Evolutionary conservation across 1,140 invertebrate species (phyloP).

Genomic region (Drosophila arawakana): DNA sequence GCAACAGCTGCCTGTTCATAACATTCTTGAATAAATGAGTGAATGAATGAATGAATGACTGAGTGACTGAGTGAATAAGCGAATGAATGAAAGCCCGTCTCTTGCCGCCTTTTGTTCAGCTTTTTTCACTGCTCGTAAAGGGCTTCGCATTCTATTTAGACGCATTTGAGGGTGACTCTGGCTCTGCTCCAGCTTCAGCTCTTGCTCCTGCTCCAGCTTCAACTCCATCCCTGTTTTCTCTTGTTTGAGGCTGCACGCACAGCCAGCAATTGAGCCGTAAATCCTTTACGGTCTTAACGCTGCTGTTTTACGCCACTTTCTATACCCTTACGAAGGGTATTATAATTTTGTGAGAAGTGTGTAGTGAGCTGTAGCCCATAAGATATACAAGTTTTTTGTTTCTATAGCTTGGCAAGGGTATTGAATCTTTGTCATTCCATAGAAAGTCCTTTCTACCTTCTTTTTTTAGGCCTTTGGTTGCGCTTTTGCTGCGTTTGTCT

Average conservation of each 20-base stretch:
- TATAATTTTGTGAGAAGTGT: no score
- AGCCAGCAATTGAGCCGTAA: constrained; percentile 82
- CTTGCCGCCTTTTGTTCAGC: constrained; percentile 45
- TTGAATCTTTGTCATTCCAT: no score
- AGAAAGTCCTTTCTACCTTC: no score
- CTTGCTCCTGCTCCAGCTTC: neutral
- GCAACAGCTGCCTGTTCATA: constrained; percentile 53
- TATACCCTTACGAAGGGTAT: neutral
- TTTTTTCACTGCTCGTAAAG: constrained; percentile 65
- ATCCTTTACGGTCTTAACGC: constrained; percentile 80
- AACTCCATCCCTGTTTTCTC: neutral
- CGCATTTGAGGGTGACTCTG: constrained; percentile 52
- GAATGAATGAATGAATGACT: neutral
- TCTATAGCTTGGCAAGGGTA: no score
- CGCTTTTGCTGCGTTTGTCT: constrained; percentile 58
- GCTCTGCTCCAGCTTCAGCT: neutral
- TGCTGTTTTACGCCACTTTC: constrained; percentile 68
- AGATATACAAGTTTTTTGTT: no score
- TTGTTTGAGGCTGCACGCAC: constrained; percentile 59
- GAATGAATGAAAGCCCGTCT: constrained; percentile 57
- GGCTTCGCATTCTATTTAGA: constrained; percentile 52
- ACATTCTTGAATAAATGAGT: constrained; percentile 61
- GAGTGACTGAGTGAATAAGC: constrained; percentile 16
- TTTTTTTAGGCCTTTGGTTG: constrained; percentile 36
- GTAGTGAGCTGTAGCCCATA: no score